Evolutionary conservation across 92 coral and sea anemone genomes (phyloP).

Genomic region (Porites cylindrica): DNA sequence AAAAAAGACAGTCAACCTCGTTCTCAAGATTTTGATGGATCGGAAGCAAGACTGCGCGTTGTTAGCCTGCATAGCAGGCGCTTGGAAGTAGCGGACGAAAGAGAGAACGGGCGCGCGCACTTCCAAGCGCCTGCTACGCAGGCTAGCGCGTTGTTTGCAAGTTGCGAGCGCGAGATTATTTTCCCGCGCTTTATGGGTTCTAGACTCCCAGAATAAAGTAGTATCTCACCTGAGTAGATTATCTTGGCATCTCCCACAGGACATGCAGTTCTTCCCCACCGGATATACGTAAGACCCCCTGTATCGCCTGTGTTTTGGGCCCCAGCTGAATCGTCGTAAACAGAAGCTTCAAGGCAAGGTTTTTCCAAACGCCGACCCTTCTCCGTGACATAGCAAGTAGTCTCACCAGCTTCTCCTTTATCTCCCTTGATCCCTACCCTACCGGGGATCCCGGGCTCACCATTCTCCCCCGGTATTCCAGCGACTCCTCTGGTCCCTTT

Average conservation of each 20-base stretch:
- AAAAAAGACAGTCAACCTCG: no score
- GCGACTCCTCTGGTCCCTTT: slow-evolving; percentile 70
- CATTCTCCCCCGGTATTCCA: slow-evolving; percentile 72
- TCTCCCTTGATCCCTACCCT: slow-evolving; percentile 57
- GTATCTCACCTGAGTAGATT: slow-evolving; percentile 63
- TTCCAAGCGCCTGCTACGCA: no score
- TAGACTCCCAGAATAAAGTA: no score
- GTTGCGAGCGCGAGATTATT: no score
- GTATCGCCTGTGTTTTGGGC: slow-evolving; percentile 15
- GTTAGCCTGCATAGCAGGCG: no score
- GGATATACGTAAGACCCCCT: slow-evolving; percentile 62
- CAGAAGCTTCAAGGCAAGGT: slow-evolving; percentile 68
- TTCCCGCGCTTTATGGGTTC: no score
- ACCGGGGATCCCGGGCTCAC: slow-evolving; percentile 75
- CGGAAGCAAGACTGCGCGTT: no score
- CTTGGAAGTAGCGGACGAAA: no score
- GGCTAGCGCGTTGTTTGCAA: no score
- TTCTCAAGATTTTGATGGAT: no score
- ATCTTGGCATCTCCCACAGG: slow-evolving; percentile 64
- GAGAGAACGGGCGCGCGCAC: no score
- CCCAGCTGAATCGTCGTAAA: slow-evolving; percentile 29
- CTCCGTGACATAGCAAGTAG: slow-evolving; percentile 78
- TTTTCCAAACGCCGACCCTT: slow-evolving; percentile 67
- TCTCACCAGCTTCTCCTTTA: slow-evolving; percentile 64
- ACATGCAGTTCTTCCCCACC: slow-evolving; percentile 82